Base-by-base conservation (phyloP, 2,797 vertebrate species). In the Cryptoblepharus egeriae region DNA sequence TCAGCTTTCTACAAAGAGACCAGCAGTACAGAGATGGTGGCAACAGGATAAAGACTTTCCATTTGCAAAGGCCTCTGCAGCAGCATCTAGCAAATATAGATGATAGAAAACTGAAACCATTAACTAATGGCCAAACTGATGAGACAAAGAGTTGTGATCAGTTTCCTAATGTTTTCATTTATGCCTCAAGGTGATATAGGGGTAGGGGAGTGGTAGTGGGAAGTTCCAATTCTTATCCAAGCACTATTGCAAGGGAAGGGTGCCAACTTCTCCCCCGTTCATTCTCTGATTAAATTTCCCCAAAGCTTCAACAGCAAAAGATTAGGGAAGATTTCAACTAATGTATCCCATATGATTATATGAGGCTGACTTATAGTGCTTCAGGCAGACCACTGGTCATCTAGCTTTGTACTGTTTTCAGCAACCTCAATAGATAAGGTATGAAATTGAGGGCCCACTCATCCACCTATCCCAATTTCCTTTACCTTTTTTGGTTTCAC, bases 41-140 rank as follows among this genome's bases (percentile, higher is more conserved):
- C 52, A 73, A 63, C 73, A 61, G 79, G 85, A 91, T 91, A 77
- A 87, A 86, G 75, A 89, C 55, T 80, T 57, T 76, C 77, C 65
- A 37, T 89, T 71, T 78, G 76, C 80, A 84, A 69, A 2, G 71
- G 91, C 78, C 89, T 92, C 88, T 90, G 89, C 91, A 90, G 88
- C 88, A 63, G 75, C 13, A 84, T 74, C 60, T 87, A 94, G 92
- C 80, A 95, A 94, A 95, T 91, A 95, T 88, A 91, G 61, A 95
- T 94, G 91, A 92, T 0, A 84, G 93, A 93, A 95, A 95, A 91
- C 81, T 16, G 55, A 89, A 88, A 87, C 63, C 73, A 72, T 74
- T 9, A 60, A 84, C 68, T 90, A 22, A 60, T 9, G 32, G 30
- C 26, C 20, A 45, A 49, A 32, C 45, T 6, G 24, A 20, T 55